phyloP scores from a whole-genome alignment of 2,888 invertebrate genomes.

The Agonopterix arenella region DNA sequence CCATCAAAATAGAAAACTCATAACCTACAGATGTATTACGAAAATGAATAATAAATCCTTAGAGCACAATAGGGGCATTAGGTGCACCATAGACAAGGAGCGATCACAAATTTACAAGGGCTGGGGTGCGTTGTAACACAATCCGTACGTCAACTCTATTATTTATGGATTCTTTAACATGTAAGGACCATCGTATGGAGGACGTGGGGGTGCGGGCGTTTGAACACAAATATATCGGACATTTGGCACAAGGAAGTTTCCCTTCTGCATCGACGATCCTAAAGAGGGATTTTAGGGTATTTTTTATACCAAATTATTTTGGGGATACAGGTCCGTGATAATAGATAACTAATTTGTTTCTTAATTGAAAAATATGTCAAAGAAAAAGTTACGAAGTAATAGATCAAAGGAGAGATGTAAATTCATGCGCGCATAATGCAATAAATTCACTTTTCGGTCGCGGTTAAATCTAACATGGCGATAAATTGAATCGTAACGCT shows the following conservation, averaged over 20 bases:
- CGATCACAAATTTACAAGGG: conserved; percentile 13
- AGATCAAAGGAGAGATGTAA: conserved; percentile 49
- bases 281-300: conserved; percentile 40
- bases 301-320: conserved; percentile 30
- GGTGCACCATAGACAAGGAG: conserved; percentile 62
- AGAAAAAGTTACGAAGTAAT: conserved; percentile 17
- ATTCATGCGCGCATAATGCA: conserved; percentile 52
- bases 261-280: conserved; percentile 48
- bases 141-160: conserved; percentile 75
- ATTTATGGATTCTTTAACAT: conserved; percentile 77
- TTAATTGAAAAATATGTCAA: conserved; percentile 1
- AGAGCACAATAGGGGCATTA: conserved; percentile 72
- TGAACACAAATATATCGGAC: conserved; percentile 49
- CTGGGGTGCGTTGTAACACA: conserved; percentile 45
- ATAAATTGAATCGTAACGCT: conserved; percentile 61
- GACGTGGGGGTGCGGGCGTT: conserved; percentile 29
- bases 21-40: conserved; percentile 63
- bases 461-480: conserved; percentile 41
- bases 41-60: conserved; percentile 73
- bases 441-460: conserved; percentile 52
- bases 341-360: not conserved
- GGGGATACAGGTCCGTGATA: conserved; percentile 15
- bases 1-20: conserved; percentile 42
- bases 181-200: conserved; percentile 59
- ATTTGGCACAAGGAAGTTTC: conserved; percentile 71